These are phyloP conservation scores for Dicrostonyx torquatus DNA, from an alignment of 2,797 vertebrate genomes.

Conservation along the genomic window DNA sequence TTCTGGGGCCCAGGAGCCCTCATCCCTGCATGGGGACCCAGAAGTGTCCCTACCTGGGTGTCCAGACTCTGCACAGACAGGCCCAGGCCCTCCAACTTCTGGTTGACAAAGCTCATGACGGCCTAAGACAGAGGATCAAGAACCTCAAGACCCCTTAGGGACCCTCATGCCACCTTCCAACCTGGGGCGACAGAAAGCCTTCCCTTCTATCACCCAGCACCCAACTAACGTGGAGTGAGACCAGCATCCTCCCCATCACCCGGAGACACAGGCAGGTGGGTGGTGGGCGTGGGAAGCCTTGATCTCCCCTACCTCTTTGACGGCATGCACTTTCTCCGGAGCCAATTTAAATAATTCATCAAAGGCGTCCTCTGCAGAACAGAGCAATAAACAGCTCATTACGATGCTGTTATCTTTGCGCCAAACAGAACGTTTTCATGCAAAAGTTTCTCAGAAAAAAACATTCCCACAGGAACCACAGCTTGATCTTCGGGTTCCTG, in stretches of 20 bases:
- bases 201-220: rapidly evolving
- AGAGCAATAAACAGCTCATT: slow-evolving; percentile 50
- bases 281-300: background rate
- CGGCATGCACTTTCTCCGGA: slow-evolving; percentile 90
- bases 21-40: background rate
- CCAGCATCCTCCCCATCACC: background rate
- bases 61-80: slow-evolving; percentile 91
- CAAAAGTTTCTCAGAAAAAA: background rate
- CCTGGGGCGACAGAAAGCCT: background rate
- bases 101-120: slow-evolving; percentile 93
- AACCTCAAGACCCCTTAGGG: background rate
- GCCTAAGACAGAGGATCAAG: slow-evolving; percentile 84
- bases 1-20: rapidly evolving
- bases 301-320: slow-evolving; percentile 91
- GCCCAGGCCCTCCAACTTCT: slow-evolving; percentile 90
- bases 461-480: background rate
- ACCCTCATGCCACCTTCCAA: rapidly evolving
- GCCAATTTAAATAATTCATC: slow-evolving; percentile 92
- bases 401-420: background rate
- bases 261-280: background rate
- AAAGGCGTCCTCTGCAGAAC: slow-evolving; percentile 89
- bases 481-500: background rate
- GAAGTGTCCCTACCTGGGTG: slow-evolving; percentile 89
- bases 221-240: background rate
- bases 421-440: background rate